Base-by-base conservation (phyloP, 2,888 invertebrate species). In the Eumerus sabulonum region DNA sequence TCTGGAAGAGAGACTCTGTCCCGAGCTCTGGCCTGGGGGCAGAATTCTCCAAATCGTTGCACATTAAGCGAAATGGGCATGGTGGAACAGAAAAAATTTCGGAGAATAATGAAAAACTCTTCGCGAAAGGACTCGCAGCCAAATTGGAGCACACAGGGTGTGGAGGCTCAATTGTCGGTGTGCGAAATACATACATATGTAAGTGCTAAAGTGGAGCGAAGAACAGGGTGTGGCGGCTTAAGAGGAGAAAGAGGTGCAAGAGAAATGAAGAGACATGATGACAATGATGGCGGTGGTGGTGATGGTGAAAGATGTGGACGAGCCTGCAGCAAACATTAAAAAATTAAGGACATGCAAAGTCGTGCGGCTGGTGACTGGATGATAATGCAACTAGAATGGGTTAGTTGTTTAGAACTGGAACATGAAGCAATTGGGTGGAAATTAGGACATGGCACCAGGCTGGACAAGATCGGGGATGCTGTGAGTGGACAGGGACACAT, bases 331-430 rank as follows among this genome's bases (percentile, higher is more conserved):
- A 74, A 54, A 68, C 79, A 79, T 79, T 79, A 79, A 79, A 79
- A 79, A 79, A 79, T 79, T 79, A 79, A 79, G 79, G 79, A 79
- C 79, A 79, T 73, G 79, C 79, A 79, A 79, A 79, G 79, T 74
- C 74, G 74, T 68, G 54, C 73, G 77, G 63, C 77, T 79, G 73
- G 73, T 73, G 62, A 67, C 73, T 73, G 62, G 63, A 79, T 73
- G 63, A 73, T 79, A 73, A 79, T 79, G 63, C 67, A 79, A 79
- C 44, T 53, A 73, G 50, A 45, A 27, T 27, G 67, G 72, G 68
- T 68, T 44, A 64, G 60, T 63, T 74, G 44, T 64, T 79, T 51
- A 56, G 68, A 79, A 79, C 54, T 79, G n/a, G 79, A 70, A 74
- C 79, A 74, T 50, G 64, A 42, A 79, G 73, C 79, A 79, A 79